Base-by-base conservation (phyloP, 1,140 invertebrate genomes). In the Aphidius gifuensis region DNA sequence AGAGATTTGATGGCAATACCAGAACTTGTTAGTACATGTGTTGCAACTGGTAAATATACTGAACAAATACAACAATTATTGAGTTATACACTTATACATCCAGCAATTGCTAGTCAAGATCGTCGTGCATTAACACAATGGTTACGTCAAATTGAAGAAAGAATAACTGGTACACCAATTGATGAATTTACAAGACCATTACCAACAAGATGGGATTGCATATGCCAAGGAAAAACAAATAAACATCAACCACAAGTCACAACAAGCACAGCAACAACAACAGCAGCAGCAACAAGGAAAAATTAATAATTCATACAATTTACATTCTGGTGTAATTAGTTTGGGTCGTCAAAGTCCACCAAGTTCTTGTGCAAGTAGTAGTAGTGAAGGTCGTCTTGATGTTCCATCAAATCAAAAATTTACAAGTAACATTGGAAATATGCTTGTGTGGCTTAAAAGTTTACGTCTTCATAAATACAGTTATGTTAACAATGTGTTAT, bases 401-500 rank as follows among this genome's bases (percentile, higher is more conserved):
- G 85, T 86, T 64, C 70, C 77, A 53, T 78, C 78, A 9, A 74
- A 71, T 54, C 71, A 77, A 58, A 72, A 77, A 1, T 65, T 81
- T 8, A 71, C 71, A 47, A 79, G 78, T 62, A 78, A 78, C 58
- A 81, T 81, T 78, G 73, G 76, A 76, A 78, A 80, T 65, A 75
- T 80, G 23, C 71, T 74, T 9, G 84, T 88, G 42, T 98, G 96
- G 96, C 80, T 98, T 50, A 98, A 98, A 80, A 92, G 90, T 51
- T 79, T 98, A 54, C 86, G 96, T 64, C 83, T 98, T 59, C 96
- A 98, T 79, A 99, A 99, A 77, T 95, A 95, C 76, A 89, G 92
- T 68, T 91, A 89, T 80, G n/a, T 82, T 98, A 44, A 90, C 92
- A 67, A 85, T 98, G 77, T 90, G 87, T 16, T 97, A 97, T 72